These are phyloP conservation scores for Propithecus perrieri DNA, from an alignment of 2,797 vertebrate species.

Conservation along the genomic window DNA sequence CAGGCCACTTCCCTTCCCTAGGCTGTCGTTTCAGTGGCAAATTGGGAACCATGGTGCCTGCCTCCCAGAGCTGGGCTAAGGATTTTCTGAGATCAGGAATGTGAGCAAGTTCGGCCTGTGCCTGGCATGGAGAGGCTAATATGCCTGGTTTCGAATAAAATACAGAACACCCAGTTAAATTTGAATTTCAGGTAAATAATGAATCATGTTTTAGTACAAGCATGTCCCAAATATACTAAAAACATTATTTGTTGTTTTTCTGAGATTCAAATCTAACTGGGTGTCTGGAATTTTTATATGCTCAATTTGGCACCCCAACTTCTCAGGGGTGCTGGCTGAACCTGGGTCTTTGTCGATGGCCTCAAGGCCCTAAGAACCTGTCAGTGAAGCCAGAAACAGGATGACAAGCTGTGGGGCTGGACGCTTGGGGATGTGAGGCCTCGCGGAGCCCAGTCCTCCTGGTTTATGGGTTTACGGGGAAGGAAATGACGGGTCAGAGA, in stretches of 20 bases:
- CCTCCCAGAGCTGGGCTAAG: neutral
- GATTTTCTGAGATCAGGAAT: too few species aligned
- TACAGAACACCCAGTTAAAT: neutral
- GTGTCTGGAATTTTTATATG: neutral
- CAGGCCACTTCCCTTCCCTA: neutral
- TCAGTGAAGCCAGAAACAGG: neutral
- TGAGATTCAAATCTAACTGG: neutral
- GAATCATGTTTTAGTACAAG: neutral
- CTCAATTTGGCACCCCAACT: neutral
- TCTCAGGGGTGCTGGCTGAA: neutral
- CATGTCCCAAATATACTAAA: neutral
- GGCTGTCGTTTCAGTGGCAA: neutral
- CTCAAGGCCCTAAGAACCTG: neutral
- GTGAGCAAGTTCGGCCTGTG: neutral
- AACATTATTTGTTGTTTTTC: neutral
- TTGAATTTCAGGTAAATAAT: neutral
- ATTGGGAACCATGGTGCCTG: neutral
- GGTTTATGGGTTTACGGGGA: neutral
- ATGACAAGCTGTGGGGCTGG: neutral
- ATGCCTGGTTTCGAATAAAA: neutral
- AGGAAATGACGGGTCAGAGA: slow-evolving; percentile 7
- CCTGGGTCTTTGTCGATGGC: neutral
- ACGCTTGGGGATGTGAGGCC: neutral
- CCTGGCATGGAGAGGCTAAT: neutral
- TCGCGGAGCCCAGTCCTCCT: neutral